A percentile compares a stretch with the other conserved stretches of the same genome.
Evolutionary conservation across 2,113 vertebrate genomes (phyloP).

Genomic region (Forbesichthys agassizii): DNA sequence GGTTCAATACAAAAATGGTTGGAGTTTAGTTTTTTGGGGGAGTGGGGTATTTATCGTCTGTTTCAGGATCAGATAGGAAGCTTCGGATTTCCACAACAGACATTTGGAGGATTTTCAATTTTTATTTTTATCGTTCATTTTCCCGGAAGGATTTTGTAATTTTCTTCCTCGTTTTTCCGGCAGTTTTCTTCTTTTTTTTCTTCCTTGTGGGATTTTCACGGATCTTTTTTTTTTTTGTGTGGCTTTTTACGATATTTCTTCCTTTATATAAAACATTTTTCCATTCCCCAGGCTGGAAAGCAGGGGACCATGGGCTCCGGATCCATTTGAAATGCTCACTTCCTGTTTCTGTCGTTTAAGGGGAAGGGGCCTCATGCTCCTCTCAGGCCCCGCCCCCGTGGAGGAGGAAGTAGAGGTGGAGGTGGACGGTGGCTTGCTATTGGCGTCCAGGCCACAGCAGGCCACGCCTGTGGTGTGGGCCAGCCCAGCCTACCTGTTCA

Average conservation of each 20-base stretch:
- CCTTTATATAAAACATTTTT: constrained; percentile 7
- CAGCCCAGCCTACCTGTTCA: constrained; percentile 71
- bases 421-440: constrained; percentile 58
- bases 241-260: constrained; percentile 40
- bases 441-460: constrained; percentile 51
- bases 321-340: constrained; percentile 77
- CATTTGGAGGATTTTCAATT: constrained; percentile 48
- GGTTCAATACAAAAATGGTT: constrained; percentile 14
- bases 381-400: constrained; percentile 56
- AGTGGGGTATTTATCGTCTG: constrained; percentile 38
- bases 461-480: constrained; percentile 67
- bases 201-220: constrained; percentile 56
- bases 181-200: constrained; percentile 27
- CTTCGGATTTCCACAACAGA: constrained; percentile 56
- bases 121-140: constrained; percentile 53
- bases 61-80: constrained; percentile 54
- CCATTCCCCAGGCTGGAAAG: constrained; percentile 46
- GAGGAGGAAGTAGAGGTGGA: constrained; percentile 65
- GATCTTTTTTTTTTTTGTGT: constrained; percentile 44
- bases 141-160: constrained; percentile 52
- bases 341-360: constrained; percentile 73
- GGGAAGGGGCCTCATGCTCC: constrained; percentile 69
- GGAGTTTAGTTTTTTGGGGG: constrained; percentile 10
- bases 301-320: constrained; percentile 73
- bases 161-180: constrained; percentile 22